Base-by-base conservation (phyloP, 53 echinoderm and acorn worm genomes). In the Actinopyga echinites region DNA sequence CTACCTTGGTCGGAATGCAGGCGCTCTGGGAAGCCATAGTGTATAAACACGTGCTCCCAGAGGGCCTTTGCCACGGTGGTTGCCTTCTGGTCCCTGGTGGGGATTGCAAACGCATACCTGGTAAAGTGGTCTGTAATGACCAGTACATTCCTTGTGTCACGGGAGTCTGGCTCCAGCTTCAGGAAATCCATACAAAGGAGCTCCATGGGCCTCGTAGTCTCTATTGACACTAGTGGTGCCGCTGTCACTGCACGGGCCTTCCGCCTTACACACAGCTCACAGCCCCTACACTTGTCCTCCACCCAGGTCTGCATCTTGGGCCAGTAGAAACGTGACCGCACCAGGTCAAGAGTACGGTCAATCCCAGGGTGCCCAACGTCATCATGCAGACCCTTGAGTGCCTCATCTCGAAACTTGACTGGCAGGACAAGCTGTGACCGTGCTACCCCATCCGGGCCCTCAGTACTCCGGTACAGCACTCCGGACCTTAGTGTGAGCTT, bases 401-500 rank as follows among this genome's bases (percentile, higher is more conserved):
- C 88, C 2, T 79, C n/a, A 6, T 55, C 9, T 1, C 77, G 38
- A 9, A 75, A 53, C 36, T 45, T 79, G 21, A 40, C 3, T 19
- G 74, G 74, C 2, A 73, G 74, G 8, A 73, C 74, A 42, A 32
- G 75, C 75, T 54, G 64, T 3, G 20, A 6, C 64, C 44, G 25
- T 4, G 15, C 44, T 22, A 40, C 74, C 89, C 88, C 34, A 79
- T 89, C 9, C 89, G 96, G 96, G 81, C 88, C 22, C 64, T 89
- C 53, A 90, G 93, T 68, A 91, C 89, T 23, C 83, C 89, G 68
- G 65, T 93, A 49, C 63, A 93, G 63, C 85, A 91, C 55, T 80
- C 89, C 77, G 87, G 91, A 36, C 87, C 90, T 32, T 36, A 83
- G 43, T 91, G 91, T 61, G 87, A 61, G 43, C 81, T 81, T 81